These are phyloP conservation scores for Protosalanx chinensis DNA, from an alignment of 2,797 vertebrate genomes.

Conservation along the genomic window DNA sequence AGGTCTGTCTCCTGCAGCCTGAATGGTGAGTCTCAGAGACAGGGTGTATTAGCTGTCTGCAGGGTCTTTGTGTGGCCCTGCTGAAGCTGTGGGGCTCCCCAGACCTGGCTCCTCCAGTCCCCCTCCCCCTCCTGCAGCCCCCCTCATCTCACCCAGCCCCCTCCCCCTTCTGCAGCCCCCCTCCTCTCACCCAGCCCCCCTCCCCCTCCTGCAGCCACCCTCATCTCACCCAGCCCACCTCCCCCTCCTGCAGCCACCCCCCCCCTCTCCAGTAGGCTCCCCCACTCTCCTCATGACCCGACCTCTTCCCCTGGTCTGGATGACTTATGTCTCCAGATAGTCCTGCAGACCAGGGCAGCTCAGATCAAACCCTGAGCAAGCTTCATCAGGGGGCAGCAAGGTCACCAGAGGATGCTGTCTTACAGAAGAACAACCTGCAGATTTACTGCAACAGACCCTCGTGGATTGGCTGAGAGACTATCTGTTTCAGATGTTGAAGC, in stretches of 20 bases:
- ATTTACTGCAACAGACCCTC: slow-evolving; percentile 28
- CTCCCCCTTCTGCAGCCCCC: neutral
- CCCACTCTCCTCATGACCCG: slow-evolving; percentile 66
- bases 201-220: too few species aligned
- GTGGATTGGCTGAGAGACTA: neutral
- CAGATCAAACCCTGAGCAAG: slow-evolving; percentile 21
- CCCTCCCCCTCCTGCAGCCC: neutral
- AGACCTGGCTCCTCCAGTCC: slow-evolving; percentile 20
- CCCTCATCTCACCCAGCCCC: neutral
- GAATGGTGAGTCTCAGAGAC: neutral
- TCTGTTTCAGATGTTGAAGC: neutral
- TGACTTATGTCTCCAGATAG: neutral
- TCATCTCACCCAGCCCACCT: too few species aligned
- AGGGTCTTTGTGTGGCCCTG: slow-evolving; percentile 21
- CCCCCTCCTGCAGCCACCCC: too few species aligned
- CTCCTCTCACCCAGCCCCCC: slow-evolving; percentile 11
- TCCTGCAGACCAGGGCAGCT: slow-evolving; percentile 42
- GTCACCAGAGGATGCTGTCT: slow-evolving; percentile 34
- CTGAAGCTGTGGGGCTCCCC: slow-evolving; percentile 35
- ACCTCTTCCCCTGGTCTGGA: slow-evolving; percentile 77
- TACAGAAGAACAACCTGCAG: neutral
- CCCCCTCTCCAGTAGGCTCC: too few species aligned
- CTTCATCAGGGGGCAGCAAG: slow-evolving; percentile 13
- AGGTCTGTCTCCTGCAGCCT: slow-evolving; percentile 3
- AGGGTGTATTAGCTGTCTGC: slow-evolving; percentile 16